Evolutionary conservation across 2,797 vertebrate genomes (phyloP), one percentile per base, ranked within the genome.

Genomic region (Todus mexicanus): DNA sequence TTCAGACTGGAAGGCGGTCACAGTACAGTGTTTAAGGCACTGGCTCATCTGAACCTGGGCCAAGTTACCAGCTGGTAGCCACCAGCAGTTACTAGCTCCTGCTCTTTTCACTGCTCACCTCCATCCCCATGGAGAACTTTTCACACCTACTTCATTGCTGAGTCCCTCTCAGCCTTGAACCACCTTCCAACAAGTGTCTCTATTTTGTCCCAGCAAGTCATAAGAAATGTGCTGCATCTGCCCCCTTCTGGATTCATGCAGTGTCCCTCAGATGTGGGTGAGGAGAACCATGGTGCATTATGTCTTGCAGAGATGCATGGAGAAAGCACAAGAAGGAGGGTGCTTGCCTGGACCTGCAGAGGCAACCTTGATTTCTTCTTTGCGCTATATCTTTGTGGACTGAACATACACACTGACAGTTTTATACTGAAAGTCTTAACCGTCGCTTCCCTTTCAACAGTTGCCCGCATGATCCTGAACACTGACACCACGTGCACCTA

Each of bases 381-480:
- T 5, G 0, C 3, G 0, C 20, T 43, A 7, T 37, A 6, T 60
- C 54, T 87, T 51, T 54, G 29, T 38, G 50, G 31, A 14, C 40
- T 63, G 43, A 84, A 29, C 15, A 7, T 42, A 26, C 20, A 31
- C 4, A 10, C 38, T 16, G 4, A 12, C 10, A 23, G 50, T 78
- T 88, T 65, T 66, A 56, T 14, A 5, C 61, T 43, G 25, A 5
- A 17, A 61, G 4, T 70, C 48, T 51, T 31, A 38, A 31, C 50
- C 21, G 20, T 26, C 1, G 1, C 23, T 78, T 92, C 20, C 17
- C 13, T 70, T 87, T 66, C 35, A 63, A 22, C 11, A 18, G 16
- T 19, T 0, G 0, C 15, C 31, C 9, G 11, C 0, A 0, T 20
- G 11, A 63, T 63, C 54, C 43, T 78, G 20, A 70, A 43, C 35